Evolutionary conservation across 2,888 invertebrate genomes (phyloP).

Genomic region (Slavum lentiscoides): DNA sequence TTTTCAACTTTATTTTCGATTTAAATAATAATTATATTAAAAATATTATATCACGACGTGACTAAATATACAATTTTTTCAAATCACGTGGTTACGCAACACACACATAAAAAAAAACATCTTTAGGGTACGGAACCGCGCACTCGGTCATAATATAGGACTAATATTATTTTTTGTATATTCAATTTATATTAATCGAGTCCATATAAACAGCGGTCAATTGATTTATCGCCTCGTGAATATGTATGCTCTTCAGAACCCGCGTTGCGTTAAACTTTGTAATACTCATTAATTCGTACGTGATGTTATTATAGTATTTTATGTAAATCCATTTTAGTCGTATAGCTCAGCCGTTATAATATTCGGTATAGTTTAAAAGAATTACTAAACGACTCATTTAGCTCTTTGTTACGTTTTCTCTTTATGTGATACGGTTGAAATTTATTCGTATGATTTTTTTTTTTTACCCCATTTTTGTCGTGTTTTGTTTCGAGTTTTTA

Average conservation of each 20-base stretch:
- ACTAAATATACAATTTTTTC: neutral
- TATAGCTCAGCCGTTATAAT: neutral
- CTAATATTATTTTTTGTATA: neutral
- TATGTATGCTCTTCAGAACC: neutral
- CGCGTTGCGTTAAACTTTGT: neutral
- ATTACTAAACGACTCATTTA: neutral
- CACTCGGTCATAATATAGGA: neutral
- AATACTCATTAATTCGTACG: neutral
- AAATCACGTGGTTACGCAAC: neutral
- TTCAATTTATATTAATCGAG: slow-evolving; percentile 7
- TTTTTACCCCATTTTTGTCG: neutral
- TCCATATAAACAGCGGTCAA: neutral
- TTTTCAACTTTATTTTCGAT: too few relatives aligned
- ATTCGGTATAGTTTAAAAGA: neutral
- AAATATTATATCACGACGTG: too few relatives aligned
- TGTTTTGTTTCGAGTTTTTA: neutral
- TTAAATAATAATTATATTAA: too few relatives aligned
- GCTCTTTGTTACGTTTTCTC: neutral
- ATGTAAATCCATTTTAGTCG: neutral
- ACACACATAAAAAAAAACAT: neutral
- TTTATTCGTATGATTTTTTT: neutral
- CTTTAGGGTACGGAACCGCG: neutral
- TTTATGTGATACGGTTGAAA: neutral
- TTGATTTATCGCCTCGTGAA: neutral
- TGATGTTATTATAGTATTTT: neutral